These are phyloP conservation scores for Sebastes glaucus DNA, from an alignment of 2,797 vertebrate genomes.

Conservation along the genomic window DNA sequence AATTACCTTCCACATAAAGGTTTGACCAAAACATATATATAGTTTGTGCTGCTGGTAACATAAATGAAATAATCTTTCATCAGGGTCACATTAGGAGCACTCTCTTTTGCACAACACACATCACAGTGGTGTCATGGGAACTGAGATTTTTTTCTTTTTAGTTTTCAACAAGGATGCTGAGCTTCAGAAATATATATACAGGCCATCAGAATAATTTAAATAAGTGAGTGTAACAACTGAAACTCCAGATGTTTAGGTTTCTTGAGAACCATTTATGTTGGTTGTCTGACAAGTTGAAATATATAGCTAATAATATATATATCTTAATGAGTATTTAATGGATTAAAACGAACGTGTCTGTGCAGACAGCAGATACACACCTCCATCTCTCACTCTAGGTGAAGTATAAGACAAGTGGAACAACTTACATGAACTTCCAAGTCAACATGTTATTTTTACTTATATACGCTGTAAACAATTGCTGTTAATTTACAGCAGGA, in stretches of 20 bases:
- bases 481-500: too few relatives aligned
- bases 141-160: neutral
- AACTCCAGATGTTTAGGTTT: neutral
- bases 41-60: neutral
- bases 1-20: neutral
- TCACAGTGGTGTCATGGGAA: neutral
- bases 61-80: too few relatives aligned
- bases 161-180: neutral
- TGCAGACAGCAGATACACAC: neutral
- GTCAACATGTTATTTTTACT: neutral
- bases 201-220: too few relatives aligned
- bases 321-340: neutral
- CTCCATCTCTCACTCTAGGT: neutral
- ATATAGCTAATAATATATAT: neutral
- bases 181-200: neutral
- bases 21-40: neutral
- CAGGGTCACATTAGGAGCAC: too few relatives aligned
- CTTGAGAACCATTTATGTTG: neutral
- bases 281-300: neutral
- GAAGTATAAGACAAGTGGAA: neutral
- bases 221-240: neutral
- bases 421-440: neutral
- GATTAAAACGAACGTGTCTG: neutral
- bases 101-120: neutral
- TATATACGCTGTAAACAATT: accelerated